A percentile compares a stretch with the other conserved stretches of the same genome.
Conservation (phyloP, 2,113 vertebrate genomes). For the Xiphorhynchus elegans region DNA sequence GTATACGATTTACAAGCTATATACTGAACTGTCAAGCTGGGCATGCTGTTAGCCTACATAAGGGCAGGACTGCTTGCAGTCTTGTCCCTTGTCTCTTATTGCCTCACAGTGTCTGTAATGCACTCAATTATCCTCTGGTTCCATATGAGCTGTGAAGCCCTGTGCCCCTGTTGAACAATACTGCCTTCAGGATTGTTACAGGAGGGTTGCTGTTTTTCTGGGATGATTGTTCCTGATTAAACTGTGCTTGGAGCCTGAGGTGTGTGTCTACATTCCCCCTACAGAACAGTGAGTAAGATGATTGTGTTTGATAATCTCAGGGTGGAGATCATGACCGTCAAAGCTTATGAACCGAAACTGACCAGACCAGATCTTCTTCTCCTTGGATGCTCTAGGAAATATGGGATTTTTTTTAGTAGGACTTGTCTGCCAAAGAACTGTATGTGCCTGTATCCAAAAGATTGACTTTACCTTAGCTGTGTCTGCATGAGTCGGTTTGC, state of each 20-base stretch:
- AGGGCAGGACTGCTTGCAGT: background rate
- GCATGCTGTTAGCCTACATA: background rate
- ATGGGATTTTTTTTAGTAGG: background rate
- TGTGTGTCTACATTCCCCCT: background rate
- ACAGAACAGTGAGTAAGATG: rapidly evolving
- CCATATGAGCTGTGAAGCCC: background rate
- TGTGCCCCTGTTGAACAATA: background rate
- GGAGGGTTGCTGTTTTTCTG: background rate
- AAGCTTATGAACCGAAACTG: background rate
- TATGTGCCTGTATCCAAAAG: background rate
- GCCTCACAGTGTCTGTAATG: background rate
- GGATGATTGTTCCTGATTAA: background rate
- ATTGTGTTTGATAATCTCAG: background rate
- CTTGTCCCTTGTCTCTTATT: background rate
- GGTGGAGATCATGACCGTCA: background rate
- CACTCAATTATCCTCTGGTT: background rate
- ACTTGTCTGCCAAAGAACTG: background rate
- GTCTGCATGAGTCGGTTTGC: background rate
- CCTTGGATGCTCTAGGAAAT: background rate
- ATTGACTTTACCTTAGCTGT: rapidly evolving
- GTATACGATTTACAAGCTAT: background rate
- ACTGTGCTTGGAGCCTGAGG: background rate
- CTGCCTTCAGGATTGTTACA: background rate
- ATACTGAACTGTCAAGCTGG: background rate
- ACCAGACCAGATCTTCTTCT: background rate